Percentiles rank a stretch among this genome's conserved stretches.
phyloP scores from a whole-genome alignment of 2,113 vertebrate genomes.

The Mesocricetus auratus region DNA sequence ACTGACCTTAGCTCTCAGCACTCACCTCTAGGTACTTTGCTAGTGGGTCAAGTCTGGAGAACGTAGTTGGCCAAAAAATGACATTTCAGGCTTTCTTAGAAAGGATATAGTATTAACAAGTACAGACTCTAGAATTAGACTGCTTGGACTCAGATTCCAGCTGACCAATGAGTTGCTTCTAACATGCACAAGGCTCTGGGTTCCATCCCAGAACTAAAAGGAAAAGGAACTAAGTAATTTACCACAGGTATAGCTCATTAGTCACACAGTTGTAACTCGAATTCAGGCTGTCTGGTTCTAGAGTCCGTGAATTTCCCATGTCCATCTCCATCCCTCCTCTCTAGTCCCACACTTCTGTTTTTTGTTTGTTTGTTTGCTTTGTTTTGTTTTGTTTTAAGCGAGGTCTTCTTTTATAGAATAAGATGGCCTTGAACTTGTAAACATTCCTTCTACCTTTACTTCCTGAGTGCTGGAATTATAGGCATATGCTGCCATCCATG shows the following conservation, averaged over 20 bases:
- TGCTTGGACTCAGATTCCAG: slow-evolving; percentile 15
- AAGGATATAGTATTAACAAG: slow-evolving; percentile 29
- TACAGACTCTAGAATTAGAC: slow-evolving; percentile 43
- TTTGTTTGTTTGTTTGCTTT: not conserved
- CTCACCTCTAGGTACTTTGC: slow-evolving; percentile 12
- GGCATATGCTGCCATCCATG: not conserved
- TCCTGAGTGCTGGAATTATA: not conserved
- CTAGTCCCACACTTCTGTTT: not conserved
- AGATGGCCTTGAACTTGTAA: not conserved
- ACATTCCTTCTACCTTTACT: not conserved
- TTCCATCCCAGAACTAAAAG: not conserved
- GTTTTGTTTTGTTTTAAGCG: not conserved
- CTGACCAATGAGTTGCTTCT: not conserved
- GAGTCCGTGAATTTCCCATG: not conserved
- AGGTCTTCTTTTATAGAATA: not conserved
- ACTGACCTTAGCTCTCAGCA: not conserved
- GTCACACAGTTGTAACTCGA: not conserved
- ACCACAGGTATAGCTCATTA: not conserved
- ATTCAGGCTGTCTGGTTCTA: not conserved
- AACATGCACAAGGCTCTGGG: not conserved
- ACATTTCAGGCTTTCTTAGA: slow-evolving; percentile 43
- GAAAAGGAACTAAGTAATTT: not conserved
- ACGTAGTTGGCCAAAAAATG: not conserved
- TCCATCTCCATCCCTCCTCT: no score
- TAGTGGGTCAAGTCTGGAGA: not conserved